Conservation (phyloP, 2,888 invertebrate genomes). For the Melieria picta region DNA sequence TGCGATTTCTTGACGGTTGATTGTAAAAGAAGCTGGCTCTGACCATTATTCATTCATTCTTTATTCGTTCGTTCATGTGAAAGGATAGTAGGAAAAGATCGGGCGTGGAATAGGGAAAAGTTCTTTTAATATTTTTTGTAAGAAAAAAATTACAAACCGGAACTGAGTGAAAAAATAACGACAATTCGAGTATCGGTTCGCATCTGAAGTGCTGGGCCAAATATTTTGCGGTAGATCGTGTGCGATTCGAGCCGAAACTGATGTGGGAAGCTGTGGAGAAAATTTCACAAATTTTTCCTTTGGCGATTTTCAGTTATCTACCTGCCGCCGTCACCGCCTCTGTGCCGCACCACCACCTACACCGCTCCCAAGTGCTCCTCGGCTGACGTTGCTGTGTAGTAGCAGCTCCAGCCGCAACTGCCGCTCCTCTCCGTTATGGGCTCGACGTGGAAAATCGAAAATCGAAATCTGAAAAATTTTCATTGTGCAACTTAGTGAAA, state of each 20-base stretch:
- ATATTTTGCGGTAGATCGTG: conserved; percentile 43
- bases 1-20: too few relatives aligned
- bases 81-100: conserved; percentile 38
- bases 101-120: conserved; percentile 47
- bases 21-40: too few relatives aligned
- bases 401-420: too few relatives aligned
- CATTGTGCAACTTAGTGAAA: conserved; percentile 13
- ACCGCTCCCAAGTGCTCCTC: background rate
- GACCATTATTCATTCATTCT: conserved; percentile 34
- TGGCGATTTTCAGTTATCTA: conserved; percentile 47
- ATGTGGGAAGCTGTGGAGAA: conserved; percentile 35
- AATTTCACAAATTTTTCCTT: conserved; percentile 35
- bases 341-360: background rate
- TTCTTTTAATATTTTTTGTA: conserved; percentile 27
- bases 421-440: conserved; percentile 9
- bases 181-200: conserved; percentile 49
- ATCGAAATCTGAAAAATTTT: conserved; percentile 1
- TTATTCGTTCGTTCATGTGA: conserved; percentile 34
- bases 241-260: conserved; percentile 46
- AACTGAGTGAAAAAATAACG: conserved; percentile 46
- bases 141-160: conserved; percentile 49
- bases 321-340: conserved; percentile 33
- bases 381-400: too few relatives aligned
- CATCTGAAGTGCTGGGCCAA: conserved; percentile 39
- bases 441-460: conserved; percentile 24